phyloP scores from a whole-genome alignment of 2,797 vertebrate species.

The Scleropages formosus region DNA sequence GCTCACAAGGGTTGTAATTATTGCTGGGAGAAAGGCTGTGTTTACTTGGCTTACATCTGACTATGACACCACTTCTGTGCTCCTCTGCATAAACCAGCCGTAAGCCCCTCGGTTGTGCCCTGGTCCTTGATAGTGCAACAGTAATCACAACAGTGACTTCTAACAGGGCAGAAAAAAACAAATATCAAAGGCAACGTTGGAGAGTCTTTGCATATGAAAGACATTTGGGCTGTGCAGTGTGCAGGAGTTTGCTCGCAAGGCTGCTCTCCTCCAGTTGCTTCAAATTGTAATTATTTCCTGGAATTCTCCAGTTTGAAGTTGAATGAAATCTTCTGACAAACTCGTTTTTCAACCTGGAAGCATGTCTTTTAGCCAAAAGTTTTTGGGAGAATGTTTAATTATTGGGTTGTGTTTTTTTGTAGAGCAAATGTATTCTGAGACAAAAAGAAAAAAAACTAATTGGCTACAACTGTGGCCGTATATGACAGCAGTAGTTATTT shows the following conservation, averaged over 20 bases:
- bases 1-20: slow-evolving; percentile 29
- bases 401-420: slow-evolving; percentile 10
- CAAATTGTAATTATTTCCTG: slow-evolving; percentile 16
- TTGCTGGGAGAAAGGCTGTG: background rate
- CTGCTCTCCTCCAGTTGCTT: slow-evolving; percentile 24
- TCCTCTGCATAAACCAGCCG: slow-evolving; percentile 52
- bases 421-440: background rate
- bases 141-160: slow-evolving; percentile 65
- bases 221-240: slow-evolving; percentile 11
- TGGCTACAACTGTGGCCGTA: background rate
- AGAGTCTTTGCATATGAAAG: slow-evolving; percentile 44
- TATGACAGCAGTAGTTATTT: background rate
- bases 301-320: slow-evolving; percentile 17
- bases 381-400: slow-evolving; percentile 20
- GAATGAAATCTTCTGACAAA: slow-evolving; percentile 14
- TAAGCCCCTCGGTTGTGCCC: slow-evolving; percentile 55
- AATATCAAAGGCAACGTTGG: slow-evolving; percentile 59
- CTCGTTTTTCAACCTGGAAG: slow-evolving; percentile 15
- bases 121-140: slow-evolving; percentile 51
- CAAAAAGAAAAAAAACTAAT: background rate
- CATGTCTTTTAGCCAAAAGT: slow-evolving; percentile 19
- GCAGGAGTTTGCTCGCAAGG: slow-evolving; percentile 15
- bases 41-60: background rate
- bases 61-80: slow-evolving; percentile 56
- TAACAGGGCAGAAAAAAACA: slow-evolving; percentile 57